Evolutionary conservation across 2,113 vertebrate genomes (phyloP).

Genomic region (Clinocottus analis): DNA sequence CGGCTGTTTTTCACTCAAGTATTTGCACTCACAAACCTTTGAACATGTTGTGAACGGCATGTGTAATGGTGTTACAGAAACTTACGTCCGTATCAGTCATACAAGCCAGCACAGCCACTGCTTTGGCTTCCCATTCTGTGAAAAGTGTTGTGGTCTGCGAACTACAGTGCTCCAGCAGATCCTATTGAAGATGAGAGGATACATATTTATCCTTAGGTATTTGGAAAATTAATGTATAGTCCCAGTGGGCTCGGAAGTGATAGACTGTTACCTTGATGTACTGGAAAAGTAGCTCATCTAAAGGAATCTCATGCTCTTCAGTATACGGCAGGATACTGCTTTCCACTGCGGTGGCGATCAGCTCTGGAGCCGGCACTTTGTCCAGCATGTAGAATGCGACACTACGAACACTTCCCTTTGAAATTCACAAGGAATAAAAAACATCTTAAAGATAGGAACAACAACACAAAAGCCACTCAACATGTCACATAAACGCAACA

Average conservation of each 20-base stretch:
- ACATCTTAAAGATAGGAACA: neutral
- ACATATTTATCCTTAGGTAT: neutral
- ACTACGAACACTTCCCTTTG: constrained; percentile 87
- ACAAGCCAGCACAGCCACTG: constrained; percentile 90
- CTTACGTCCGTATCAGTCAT: constrained; percentile 92
- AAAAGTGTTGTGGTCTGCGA: constrained; percentile 91
- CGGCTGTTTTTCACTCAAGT: neutral
- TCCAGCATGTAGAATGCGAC: constrained; percentile 96
- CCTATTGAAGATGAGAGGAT: constrained; percentile 75
- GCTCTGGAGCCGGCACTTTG: constrained; percentile 91
- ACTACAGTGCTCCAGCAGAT: constrained; percentile 90
- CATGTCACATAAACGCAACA: neutral
- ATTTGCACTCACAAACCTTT: neutral
- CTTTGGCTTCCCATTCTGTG: constrained; percentile 96
- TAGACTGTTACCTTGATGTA: constrained; percentile 90
- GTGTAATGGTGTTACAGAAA: constrained; percentile 18
- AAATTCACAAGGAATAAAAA: constrained; percentile 8
- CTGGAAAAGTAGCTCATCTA: constrained; percentile 90
- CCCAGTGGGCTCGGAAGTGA: neutral
- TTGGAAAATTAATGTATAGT: neutral
- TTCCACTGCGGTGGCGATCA: constrained; percentile 87
- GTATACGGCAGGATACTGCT: constrained; percentile 89
- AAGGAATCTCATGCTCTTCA: constrained; percentile 85
- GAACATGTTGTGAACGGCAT: neutral
- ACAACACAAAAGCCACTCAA: neutral